Percentiles rank a stretch among this genome's conserved stretches.
These are phyloP conservation scores for Cecidostiba fungosa DNA, from an alignment of 2,888 invertebrate species.

Conservation along the genomic window DNA sequence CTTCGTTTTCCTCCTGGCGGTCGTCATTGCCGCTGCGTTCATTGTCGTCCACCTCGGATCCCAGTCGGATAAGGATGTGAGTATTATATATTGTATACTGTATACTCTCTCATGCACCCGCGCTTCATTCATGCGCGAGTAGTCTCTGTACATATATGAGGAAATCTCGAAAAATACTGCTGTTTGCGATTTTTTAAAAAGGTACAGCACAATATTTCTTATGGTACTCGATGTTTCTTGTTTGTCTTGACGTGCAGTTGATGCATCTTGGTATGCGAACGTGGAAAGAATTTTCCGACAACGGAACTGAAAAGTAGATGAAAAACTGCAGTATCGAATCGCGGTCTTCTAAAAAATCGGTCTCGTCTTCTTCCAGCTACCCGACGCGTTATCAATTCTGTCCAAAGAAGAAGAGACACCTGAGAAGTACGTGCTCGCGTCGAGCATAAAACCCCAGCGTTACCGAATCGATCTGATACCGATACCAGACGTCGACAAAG, in stretches of 20 bases:
- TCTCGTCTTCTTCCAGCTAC: background rate
- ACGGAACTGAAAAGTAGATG: too few relatives aligned
- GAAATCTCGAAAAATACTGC: background rate
- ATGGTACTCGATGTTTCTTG: too few relatives aligned
- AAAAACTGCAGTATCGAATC: too few relatives aligned
- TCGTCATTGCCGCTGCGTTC: constrained; percentile 72
- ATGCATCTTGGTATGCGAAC: too few relatives aligned
- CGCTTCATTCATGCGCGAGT: background rate
- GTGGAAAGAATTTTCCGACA: too few relatives aligned
- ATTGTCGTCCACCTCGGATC: constrained; percentile 73
- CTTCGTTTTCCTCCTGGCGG: constrained; percentile 69
- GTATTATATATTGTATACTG: constrained; percentile 8
- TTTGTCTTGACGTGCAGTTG: too few relatives aligned
- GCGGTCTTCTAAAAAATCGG: too few relatives aligned
- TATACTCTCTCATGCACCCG: background rate
- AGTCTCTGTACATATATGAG: background rate
- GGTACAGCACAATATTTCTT: too few relatives aligned
- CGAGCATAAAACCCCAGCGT: constrained; percentile 69
- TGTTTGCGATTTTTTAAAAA: too few relatives aligned
- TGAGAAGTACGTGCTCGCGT: constrained; percentile 66
- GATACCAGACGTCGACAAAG: background rate
- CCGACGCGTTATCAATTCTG: constrained; percentile 33
- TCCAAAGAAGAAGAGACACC: constrained; percentile 57
- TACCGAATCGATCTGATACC: constrained; percentile 69
- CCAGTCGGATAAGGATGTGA: constrained; percentile 68